These are phyloP conservation scores for Formicarius rufipectus DNA, from an alignment of 2,113 vertebrate genomes.

Conservation along the genomic window DNA sequence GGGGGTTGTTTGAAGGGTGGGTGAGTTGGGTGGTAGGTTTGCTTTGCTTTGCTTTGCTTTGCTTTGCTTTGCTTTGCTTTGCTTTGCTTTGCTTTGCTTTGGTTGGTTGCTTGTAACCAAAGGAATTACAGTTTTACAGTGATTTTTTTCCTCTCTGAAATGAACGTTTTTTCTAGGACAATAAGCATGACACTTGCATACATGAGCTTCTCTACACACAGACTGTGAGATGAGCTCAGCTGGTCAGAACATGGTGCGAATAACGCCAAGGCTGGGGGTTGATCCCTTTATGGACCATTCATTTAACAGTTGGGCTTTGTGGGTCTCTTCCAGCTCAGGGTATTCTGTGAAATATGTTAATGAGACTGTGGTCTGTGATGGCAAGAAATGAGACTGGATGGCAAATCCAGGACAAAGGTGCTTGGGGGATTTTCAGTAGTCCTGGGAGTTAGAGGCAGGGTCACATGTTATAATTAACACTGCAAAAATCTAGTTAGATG, in stretches of 20 bases:
- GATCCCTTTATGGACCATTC: not conserved
- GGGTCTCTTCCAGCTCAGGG: not conserved
- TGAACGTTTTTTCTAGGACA: not conserved
- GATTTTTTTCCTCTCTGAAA: slow-evolving; percentile 9
- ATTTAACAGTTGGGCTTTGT: not conserved
- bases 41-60: too few relatives aligned
- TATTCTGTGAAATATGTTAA: not conserved
- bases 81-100: not conserved
- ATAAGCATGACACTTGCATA: not conserved
- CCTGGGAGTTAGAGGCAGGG: not conserved
- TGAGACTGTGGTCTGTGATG: not conserved
- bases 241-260: not conserved
- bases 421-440: not conserved
- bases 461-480: not conserved
- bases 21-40: not conserved
- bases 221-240: not conserved
- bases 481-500: not conserved
- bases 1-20: not conserved
- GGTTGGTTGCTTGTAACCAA: not conserved
- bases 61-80: not conserved
- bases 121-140: not conserved
- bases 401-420: not conserved
- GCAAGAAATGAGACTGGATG: not conserved
- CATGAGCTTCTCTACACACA: not conserved
- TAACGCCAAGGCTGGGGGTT: not conserved